phyloP scores from a whole-genome alignment of 2,113 vertebrate species.

The Pteronura brasiliensis region DNA sequence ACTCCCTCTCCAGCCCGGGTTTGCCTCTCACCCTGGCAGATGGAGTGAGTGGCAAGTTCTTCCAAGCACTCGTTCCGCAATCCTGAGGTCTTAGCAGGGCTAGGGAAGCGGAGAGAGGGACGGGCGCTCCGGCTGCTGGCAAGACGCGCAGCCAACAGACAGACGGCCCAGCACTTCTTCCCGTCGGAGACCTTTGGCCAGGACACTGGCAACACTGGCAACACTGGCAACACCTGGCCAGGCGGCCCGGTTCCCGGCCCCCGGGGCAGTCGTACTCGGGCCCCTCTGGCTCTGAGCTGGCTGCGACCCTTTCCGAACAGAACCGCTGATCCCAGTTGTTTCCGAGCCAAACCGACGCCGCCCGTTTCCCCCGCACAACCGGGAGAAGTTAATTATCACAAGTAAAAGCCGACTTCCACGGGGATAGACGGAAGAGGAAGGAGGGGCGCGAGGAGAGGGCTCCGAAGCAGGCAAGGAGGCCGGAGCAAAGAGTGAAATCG shows the following conservation, averaged over 20 bases:
- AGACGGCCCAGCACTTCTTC: neutral
- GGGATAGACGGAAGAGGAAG: neutral
- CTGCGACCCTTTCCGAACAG: neutral
- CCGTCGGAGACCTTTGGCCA: neutral
- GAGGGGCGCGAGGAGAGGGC: neutral
- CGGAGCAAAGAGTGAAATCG: neutral
- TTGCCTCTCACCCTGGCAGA: neutral
- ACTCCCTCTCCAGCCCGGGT: neutral
- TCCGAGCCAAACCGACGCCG: neutral
- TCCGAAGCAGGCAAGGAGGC: neutral
- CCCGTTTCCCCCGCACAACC: neutral
- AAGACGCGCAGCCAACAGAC: neutral
- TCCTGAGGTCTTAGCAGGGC: neutral
- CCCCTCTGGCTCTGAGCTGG: neutral
- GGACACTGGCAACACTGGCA: neutral
- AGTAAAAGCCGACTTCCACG: neutral
- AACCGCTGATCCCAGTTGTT: neutral
- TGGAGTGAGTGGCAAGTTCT: neutral
- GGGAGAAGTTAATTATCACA: neutral
- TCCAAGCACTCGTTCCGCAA: neutral
- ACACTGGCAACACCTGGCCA: slow-evolving; percentile 32
- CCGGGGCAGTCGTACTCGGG: neutral
- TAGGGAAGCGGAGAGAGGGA: neutral
- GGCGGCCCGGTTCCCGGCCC: neutral
- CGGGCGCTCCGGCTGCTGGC: neutral